A percentile compares a stretch with the other conserved stretches of the same genome.
Evolutionary conservation across 1,140 invertebrate species (phyloP).

Genomic region (Maniola jurtina): DNA sequence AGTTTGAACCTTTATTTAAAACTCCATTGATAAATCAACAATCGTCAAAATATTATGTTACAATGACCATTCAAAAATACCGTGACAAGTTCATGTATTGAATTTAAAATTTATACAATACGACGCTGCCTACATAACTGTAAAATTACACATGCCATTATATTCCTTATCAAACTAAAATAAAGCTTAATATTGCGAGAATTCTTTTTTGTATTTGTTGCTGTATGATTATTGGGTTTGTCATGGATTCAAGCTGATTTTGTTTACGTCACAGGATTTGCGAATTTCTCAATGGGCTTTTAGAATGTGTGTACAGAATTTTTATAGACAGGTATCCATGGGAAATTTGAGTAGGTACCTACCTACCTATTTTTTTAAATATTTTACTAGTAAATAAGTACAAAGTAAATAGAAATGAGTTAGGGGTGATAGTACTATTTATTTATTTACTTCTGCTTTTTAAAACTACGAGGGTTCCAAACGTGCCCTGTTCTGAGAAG

Average conservation of each 20-base stretch:
- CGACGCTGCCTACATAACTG: neutral
- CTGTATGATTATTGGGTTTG: constrained; percentile 8
- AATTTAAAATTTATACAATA: constrained; percentile 12
- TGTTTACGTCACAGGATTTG: constrained; percentile 2
- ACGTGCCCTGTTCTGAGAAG: no score
- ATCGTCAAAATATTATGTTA: constrained; percentile 31
- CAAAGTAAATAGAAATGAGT: no score
- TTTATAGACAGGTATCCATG: neutral
- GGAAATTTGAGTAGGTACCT: neutral
- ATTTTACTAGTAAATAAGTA: no score
- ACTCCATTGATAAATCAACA: constrained; percentile 15
- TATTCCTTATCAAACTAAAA: neutral
- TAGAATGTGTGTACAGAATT: neutral
- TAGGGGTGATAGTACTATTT: no score
- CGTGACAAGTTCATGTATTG: constrained; percentile 20
- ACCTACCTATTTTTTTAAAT: no score
- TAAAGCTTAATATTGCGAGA: neutral
- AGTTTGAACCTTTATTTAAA: constrained; percentile 17
- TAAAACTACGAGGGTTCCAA: no score
- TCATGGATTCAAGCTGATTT: constrained; percentile 4
- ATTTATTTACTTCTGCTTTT: no score
- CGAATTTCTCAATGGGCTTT: constrained; percentile 7
- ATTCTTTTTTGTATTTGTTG: neutral
- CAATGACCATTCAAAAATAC: constrained; percentile 33
- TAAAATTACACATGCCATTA: neutral